Evolutionary conservation across 2,113 vertebrate genomes (phyloP).

Genomic region (Siniperca chuatsi): DNA sequence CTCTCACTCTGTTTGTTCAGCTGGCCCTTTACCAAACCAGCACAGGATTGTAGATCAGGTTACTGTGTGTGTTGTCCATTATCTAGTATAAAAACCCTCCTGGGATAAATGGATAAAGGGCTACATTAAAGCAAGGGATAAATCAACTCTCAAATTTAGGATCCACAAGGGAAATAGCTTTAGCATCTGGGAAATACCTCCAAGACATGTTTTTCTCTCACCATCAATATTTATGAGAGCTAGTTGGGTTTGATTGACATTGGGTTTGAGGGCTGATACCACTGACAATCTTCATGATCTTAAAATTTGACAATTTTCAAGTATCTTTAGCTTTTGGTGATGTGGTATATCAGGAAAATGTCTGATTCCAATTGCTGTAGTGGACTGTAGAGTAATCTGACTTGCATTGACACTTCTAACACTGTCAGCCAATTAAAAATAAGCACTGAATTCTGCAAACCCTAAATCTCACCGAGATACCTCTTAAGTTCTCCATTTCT

Average conservation of each 20-base stretch:
- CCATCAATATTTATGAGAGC: conserved; percentile 16
- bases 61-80: conserved; percentile 74
- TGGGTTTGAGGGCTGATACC: not conserved
- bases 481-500: not conserved
- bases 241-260: not conserved
- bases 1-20: conserved; percentile 36
- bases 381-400: not conserved
- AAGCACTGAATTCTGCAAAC: not conserved
- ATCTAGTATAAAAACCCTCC: conserved; percentile 70
- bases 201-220: conserved; percentile 29
- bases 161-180: conserved; percentile 26
- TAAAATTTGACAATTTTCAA: not conserved
- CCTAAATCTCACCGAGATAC: not conserved
- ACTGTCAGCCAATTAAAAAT: not conserved
- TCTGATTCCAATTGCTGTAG: not conserved
- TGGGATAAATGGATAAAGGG: conserved; percentile 55
- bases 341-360: not conserved
- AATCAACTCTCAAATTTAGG: conserved; percentile 59
- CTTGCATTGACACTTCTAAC: not conserved
- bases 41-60: conserved; percentile 71
- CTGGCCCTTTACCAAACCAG: conserved; percentile 61
- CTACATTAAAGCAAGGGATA: conserved; percentile 56
- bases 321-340: not conserved
- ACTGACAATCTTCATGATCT: not conserved
- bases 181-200: conserved; percentile 12